A percentile compares a stretch with the other conserved stretches of the same genome.
Conservation (phyloP, 1,140 invertebrate genomes). For the Lutraria rhynchaena region DNA sequence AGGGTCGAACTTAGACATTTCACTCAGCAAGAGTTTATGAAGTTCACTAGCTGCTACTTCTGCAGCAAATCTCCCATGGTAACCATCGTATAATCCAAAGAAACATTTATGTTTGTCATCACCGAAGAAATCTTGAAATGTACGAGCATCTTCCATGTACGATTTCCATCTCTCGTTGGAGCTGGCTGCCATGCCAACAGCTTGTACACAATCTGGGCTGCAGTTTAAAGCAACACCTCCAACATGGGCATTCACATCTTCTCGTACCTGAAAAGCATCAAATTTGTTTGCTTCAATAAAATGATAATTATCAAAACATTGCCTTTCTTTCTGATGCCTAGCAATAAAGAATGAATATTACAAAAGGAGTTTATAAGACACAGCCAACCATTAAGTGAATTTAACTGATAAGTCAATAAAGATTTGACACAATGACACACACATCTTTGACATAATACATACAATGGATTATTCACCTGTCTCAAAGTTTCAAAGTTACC, state of each 20-base stretch:
- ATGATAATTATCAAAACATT: too few relatives aligned
- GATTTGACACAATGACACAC: too few relatives aligned
- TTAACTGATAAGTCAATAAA: too few relatives aligned
- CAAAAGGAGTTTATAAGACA: too few relatives aligned
- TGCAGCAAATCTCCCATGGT: constrained; percentile 79
- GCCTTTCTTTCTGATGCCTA: too few relatives aligned
- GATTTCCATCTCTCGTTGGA: constrained; percentile 78
- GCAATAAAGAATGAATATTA: too few relatives aligned
- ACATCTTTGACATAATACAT: too few relatives aligned
- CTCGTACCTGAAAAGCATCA: constrained; percentile 26
- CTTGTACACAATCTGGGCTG: constrained; percentile 73
- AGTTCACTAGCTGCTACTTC: constrained; percentile 76
- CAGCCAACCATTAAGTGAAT: too few relatives aligned
- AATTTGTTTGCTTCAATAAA: too few relatives aligned
- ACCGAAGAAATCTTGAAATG: constrained; percentile 80
- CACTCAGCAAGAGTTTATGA: constrained; percentile 77
- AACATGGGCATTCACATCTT: constrained; percentile 68
- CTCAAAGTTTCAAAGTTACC: constrained; percentile 65
- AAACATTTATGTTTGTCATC: constrained; percentile 79
- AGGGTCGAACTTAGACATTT: constrained; percentile 77
- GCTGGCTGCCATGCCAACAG: constrained; percentile 76
- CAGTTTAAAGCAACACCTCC: constrained; percentile 72
- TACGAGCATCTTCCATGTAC: constrained; percentile 78
- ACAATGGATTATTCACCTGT: constrained; percentile 35
- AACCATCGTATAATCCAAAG: constrained; percentile 79